A percentile compares a stretch with the other conserved stretches of the same genome.
Conservation (phyloP, 2,797 vertebrate genomes). For the Sorex maritimensis region DNA sequence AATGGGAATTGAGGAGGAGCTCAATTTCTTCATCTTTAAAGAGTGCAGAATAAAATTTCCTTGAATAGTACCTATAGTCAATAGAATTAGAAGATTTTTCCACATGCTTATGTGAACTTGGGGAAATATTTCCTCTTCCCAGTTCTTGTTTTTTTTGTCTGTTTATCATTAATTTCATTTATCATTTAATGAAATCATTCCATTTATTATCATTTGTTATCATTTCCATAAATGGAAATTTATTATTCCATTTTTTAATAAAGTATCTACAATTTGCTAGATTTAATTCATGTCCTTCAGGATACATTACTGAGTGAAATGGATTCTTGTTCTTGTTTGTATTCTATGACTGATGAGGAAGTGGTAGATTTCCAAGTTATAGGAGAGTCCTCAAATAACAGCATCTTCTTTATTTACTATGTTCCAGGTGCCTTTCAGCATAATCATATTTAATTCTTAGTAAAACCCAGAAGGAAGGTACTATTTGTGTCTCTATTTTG, state of each 20-base stretch:
- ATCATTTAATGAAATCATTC: no score
- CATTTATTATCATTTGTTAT: no score
- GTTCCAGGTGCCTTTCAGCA: conserved; percentile 9
- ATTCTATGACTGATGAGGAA: background rate
- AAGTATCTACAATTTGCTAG: background rate
- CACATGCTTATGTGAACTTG: background rate
- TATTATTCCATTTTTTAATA: conserved; percentile 3
- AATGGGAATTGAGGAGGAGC: background rate
- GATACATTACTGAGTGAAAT: background rate
- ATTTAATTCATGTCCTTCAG: background rate
- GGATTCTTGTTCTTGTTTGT: background rate
- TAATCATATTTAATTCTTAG: conserved; percentile 25
- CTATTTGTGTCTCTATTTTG: conserved; percentile 12
- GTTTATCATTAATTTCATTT: no score
- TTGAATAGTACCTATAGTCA: background rate
- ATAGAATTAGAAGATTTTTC: conserved; percentile 1
- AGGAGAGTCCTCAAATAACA: background rate
- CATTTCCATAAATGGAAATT: no score
- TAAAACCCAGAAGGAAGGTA: background rate
- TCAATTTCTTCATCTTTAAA: conserved; percentile 14
- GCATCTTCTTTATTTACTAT: background rate
- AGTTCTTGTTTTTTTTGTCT: conserved; percentile 31
- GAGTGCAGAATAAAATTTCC: background rate
- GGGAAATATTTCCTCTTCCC: background rate
- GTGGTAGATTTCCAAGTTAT: background rate